Base-by-base conservation (phyloP, 2,888 invertebrate species). In the Ernsta delagoae region DNA sequence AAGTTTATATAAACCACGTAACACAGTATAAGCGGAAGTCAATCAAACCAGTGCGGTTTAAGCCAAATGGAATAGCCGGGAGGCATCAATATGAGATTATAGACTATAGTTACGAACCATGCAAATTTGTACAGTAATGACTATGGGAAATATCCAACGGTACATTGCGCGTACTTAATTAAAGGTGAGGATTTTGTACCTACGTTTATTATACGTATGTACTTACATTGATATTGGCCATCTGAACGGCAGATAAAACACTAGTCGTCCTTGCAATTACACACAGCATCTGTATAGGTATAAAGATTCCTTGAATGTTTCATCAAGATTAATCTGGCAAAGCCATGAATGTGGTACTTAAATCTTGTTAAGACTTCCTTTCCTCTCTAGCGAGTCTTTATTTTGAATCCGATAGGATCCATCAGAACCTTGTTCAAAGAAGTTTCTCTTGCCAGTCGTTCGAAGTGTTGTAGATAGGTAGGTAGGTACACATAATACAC, bases 21-120 rank as follows among this genome's bases (percentile, higher is more conserved):
- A 8, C 31, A 31, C 54, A 54, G 54, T 54, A 24, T 53, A 11
- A 54, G 31, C 54, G 16, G 62, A 62, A 53, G 62, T 50, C 50
- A 50, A 62, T 61, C 61, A 62, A 36, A 62, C 36, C 62, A 50
- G 9, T 50, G 62, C 39, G 62, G 62, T 62, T 53, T 62, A 62
- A 62, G 50, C 50, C 39, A 24, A 62, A 62, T 62, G 36, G 50
- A 36, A 48, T 62, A 36, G 62, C 31, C 31, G 24, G 54, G 31
- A 39, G 62, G 3, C 11, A 48, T 62, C 62, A 50, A 62, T 53
- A 62, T 50, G 50, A 39, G 36, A 53, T 53, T 62, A 53, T 54
- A 16, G 16, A 53, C 34, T 62, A 53, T 63, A 41, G 54, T 54
- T 12, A 54, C 39, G 48, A 5, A 12, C 48, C 12, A 12, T 48